A percentile compares a stretch with the other conserved stretches of the same genome.
Conservation (phyloP, 1,140 invertebrate species). For the Nymphalis io region DNA sequence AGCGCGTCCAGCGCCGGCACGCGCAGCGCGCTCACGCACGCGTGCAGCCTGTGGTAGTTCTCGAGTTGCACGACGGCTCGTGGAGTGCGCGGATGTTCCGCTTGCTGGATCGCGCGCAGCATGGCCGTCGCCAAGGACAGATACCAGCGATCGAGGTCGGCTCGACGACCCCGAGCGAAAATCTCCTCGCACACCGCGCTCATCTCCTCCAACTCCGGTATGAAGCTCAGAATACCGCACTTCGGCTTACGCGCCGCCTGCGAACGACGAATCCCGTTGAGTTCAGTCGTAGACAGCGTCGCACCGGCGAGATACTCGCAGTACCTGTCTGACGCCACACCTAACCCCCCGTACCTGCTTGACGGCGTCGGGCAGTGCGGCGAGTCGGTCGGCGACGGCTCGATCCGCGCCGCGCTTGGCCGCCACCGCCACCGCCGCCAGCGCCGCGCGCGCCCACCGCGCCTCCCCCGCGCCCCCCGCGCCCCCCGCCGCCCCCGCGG, state of each 20-base stretch:
- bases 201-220: constrained; percentile 95
- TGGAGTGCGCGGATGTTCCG: constrained; percentile 96
- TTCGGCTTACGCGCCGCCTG: constrained; percentile 85
- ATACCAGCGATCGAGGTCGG: constrained; percentile 98
- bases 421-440: constrained; percentile 80
- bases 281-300: too few relatives aligned
- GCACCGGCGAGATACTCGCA: too few relatives aligned
- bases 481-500: constrained; percentile 26
- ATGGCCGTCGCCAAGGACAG: constrained; percentile 91
- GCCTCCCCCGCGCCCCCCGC: constrained; percentile 83
- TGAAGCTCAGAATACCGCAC: constrained; percentile 95
- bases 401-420: constrained; percentile 97
- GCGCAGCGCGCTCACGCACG: constrained; percentile 93
- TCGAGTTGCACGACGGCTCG: constrained; percentile 96
- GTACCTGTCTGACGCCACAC: too few relatives aligned
- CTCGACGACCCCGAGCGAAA: constrained; percentile 92
- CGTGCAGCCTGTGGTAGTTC: constrained; percentile 98
- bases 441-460: constrained; percentile 84
- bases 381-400: constrained; percentile 93
- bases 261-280: background rate
- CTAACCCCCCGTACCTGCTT: constrained; percentile 72
- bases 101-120: constrained; percentile 90
- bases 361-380: constrained; percentile 90
- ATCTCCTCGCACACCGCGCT: constrained; percentile 92
- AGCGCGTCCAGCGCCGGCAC: constrained; percentile 93